Evolutionary conservation across 2,797 vertebrate genomes (phyloP).

Genomic region (Macropodus opercularis): DNA sequence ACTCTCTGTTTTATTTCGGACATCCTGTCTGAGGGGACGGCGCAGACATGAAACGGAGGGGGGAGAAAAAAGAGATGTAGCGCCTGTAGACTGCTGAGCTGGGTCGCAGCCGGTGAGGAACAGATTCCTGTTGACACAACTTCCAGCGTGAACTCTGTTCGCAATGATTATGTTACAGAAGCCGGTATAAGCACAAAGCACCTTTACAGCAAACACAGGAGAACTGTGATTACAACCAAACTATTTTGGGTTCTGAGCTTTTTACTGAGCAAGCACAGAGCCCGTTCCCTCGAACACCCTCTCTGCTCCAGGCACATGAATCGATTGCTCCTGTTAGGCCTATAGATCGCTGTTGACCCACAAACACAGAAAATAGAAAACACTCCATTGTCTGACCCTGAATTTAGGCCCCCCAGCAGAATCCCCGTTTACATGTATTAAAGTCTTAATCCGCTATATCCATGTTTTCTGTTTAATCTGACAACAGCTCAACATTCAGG

Average conservation of each 20-base stretch:
- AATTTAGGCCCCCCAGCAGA: constrained; percentile 41
- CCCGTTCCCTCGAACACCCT: constrained; percentile 16
- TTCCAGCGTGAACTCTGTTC: constrained; percentile 32
- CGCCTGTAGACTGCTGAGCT: constrained; percentile 30
- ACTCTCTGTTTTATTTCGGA: constrained; percentile 69
- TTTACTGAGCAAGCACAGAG: not conserved
- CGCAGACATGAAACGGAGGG: constrained; percentile 59
- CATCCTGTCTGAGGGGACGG: constrained; percentile 68
- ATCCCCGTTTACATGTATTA: constrained; percentile 17
- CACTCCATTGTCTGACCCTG: constrained; percentile 40
- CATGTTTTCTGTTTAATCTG: constrained; percentile 8
- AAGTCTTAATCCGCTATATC: constrained; percentile 27
- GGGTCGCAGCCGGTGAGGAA: constrained; percentile 45
- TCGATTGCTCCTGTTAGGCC: constrained; percentile 66
- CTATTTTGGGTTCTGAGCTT: constrained; percentile 1
- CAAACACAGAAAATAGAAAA: constrained; percentile 60
- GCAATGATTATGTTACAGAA: constrained; percentile 15
- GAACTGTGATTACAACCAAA: not conserved
- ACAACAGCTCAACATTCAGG: not conserved
- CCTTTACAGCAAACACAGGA: constrained; percentile 15
- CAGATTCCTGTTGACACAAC: constrained; percentile 67
- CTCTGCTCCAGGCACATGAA: constrained; percentile 44
- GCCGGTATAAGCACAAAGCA: not conserved
- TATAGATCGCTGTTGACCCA: constrained; percentile 76
- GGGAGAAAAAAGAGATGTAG: constrained; percentile 55